phyloP scores from a whole-genome alignment of 2,113 vertebrate genomes.

The Poecilia latipinna region DNA sequence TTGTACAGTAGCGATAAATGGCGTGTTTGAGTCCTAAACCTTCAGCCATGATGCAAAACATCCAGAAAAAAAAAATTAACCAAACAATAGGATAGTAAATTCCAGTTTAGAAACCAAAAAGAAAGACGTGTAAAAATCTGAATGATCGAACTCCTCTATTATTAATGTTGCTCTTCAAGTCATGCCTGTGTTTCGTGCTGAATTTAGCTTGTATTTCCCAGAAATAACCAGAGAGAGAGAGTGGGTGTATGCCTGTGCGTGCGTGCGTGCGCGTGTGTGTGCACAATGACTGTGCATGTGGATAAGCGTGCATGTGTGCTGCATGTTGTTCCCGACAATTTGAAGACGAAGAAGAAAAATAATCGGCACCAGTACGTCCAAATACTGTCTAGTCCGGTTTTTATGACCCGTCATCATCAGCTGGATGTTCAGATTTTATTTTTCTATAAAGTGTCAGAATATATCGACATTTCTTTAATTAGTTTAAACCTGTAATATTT shows the following conservation, averaged over 20 bases:
- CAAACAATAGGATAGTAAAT: neutral
- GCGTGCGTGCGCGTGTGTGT: neutral
- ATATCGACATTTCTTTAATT: slow-evolving; percentile 46
- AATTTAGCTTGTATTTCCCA: slow-evolving; percentile 12
- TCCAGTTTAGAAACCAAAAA: neutral
- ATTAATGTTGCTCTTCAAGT: slow-evolving; percentile 3
- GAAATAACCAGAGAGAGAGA: neutral
- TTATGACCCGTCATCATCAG: slow-evolving; percentile 40
- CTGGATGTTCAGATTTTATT: slow-evolving; percentile 69
- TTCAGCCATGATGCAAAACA: neutral
- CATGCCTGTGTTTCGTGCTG: slow-evolving; percentile 19
- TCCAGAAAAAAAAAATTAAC: neutral
- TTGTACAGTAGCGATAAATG: slow-evolving; percentile 8
- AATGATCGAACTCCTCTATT: slow-evolving; percentile 13
- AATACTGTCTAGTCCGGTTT: slow-evolving; percentile 27
- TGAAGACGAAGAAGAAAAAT: neutral
- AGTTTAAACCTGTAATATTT: slow-evolving; percentile 71
- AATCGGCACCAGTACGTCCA: slow-evolving; percentile 14
- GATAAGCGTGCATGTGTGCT: slow-evolving; percentile 1
- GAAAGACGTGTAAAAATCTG: slow-evolving; percentile 7
- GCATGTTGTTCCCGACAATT: slow-evolving; percentile 12
- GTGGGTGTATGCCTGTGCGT: too few relatives aligned
- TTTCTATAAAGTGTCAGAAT: slow-evolving; percentile 61
- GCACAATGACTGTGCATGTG: too few relatives aligned
- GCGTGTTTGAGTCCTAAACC: neutral